Percentiles rank a stretch among this genome's conserved stretches.
These are phyloP conservation scores for Chamaetylas fuelleborni DNA, from an alignment of 2,113 vertebrate species.

Conservation along the genomic window DNA sequence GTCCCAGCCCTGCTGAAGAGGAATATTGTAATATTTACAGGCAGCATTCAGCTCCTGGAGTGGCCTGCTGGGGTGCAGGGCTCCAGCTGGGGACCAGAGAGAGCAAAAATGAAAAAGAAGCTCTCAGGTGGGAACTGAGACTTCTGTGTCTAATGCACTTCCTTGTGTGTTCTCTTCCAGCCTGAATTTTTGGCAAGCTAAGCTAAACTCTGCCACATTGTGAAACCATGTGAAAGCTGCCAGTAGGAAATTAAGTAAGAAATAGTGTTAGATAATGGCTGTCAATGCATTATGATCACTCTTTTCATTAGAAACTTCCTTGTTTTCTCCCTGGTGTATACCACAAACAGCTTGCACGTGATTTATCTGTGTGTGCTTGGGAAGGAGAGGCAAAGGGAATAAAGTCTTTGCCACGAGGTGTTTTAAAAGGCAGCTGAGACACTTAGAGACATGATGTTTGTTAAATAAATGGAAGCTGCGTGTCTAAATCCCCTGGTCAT, in stretches of 20 bases:
- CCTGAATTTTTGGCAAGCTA: not conserved
- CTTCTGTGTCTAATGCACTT: not conserved
- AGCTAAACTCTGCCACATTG: not conserved
- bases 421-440: constrained; percentile 21
- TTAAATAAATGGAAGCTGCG: not conserved
- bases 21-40: not conserved
- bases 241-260: constrained; percentile 4
- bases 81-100: not conserved
- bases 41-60: not conserved
- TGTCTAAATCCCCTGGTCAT: not conserved
- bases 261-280: constrained; percentile 6
- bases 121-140: not conserved
- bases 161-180: not conserved
- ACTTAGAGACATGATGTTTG: not conserved
- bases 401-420: not conserved
- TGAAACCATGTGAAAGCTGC: not conserved
- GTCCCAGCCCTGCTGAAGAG: not conserved
- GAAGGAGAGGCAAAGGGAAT: constrained; percentile 5
- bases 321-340: constrained; percentile 12
- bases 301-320: constrained; percentile 36
- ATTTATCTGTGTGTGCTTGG: constrained; percentile 18
- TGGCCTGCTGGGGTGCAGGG: not conserved
- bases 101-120: not conserved
- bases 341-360: not conserved
- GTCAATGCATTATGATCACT: not conserved